A percentile compares a stretch with the other conserved stretches of the same genome.
Conservation (phyloP, 2,888 invertebrate species). For the Crocallis elinguaria region DNA sequence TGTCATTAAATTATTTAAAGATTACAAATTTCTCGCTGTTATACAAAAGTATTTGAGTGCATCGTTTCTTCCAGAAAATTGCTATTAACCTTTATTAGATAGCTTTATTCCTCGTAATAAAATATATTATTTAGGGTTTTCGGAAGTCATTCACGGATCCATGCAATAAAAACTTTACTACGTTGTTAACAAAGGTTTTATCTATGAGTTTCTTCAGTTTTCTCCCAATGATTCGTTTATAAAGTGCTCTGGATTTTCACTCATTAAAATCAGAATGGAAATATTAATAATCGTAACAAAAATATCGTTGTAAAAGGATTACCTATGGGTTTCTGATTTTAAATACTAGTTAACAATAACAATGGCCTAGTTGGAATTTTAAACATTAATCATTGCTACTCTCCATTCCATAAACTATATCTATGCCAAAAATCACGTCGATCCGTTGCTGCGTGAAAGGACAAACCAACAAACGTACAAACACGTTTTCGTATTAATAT, state of each 20-base stretch:
- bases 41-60: neutral
- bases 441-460: no score
- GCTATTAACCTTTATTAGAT: conserved; percentile 16
- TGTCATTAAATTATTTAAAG: no score
- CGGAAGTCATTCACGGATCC: conserved; percentile 23
- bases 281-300: conserved; percentile 17
- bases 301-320: conserved; percentile 33
- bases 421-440: no score
- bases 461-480: no score
- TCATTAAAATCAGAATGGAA: neutral
- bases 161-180: conserved; percentile 29
- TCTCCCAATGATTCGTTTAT: conserved; percentile 13
- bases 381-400: no score
- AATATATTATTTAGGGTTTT: conserved; percentile 22
- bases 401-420: no score
- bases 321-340: conserved; percentile 14
- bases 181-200: conserved; percentile 30
- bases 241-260: neutral
- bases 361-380: neutral
- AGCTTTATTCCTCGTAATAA: conserved; percentile 23
- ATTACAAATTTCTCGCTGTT: neutral
- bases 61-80: conserved; percentile 9
- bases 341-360: neutral
- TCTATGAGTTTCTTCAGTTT: conserved; percentile 19
- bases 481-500: no score